Percentiles rank a stretch among this genome's conserved stretches.
Conservation (phyloP, 2,797 vertebrate genomes). For the Pseudotriccus pelzelni region DNA sequence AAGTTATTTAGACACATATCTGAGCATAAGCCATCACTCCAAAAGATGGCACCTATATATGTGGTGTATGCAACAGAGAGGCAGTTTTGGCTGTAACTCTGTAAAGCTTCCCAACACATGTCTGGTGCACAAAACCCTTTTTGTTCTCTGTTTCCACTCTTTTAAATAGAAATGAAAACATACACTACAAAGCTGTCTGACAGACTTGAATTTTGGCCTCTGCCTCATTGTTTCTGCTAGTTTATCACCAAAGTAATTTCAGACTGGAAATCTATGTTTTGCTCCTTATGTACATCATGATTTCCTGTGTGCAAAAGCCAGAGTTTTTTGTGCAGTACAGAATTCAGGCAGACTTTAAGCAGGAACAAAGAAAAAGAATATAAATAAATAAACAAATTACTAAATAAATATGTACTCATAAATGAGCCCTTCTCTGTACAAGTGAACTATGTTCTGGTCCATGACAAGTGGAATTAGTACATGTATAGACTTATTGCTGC, state of each 20-base stretch:
- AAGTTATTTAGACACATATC: not conserved
- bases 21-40: not conserved
- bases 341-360: not conserved
- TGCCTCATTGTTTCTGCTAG: not conserved
- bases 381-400: not conserved
- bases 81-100: not conserved
- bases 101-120: not conserved
- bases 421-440: not conserved
- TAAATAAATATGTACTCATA: not conserved
- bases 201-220: not conserved
- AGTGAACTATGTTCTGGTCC: not conserved
- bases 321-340: not conserved
- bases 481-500: not conserved
- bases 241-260: not conserved
- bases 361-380: not conserved
- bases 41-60: not conserved
- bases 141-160: not conserved
- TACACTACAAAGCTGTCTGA: not conserved
- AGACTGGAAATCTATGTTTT: not conserved
- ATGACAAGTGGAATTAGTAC: not conserved
- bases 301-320: not conserved
- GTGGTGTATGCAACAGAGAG: not conserved
- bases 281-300: not conserved
- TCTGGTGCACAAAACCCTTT: not conserved
- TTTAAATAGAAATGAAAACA: not conserved